Evolutionary conservation across 2,797 vertebrate species (phyloP), one percentile per base, ranked within the genome.

Genomic region (Sebastes iracundus): DNA sequence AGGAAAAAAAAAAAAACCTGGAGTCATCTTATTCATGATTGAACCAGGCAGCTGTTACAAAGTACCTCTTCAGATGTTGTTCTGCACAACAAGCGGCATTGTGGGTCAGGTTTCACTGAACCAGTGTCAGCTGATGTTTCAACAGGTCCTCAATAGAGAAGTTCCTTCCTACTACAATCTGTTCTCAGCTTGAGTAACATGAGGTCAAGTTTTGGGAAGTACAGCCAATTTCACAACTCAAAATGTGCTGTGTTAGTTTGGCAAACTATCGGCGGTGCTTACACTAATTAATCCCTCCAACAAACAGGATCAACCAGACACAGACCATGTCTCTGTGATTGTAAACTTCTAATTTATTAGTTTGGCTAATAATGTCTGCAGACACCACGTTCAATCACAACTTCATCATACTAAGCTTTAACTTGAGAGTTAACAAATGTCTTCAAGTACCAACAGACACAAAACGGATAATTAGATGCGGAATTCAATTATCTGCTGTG

Each of bases 51-150:
- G 80, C 82, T 88, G 80, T 77, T 58, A 32, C 28, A 63, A 38
- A 71, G 49, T 59, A 59, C 62, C 83, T 80, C 65, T 77, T 80
- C 71, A 75, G 67, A 88, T 72, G 75, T 78, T 72, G 75, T 78
- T 74, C 70, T 72, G 58, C 33, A 55, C 58, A 62, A 42, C 71
- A 53, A 42, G 77, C 25, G 18, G 69, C 53, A 38, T 78, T 75
- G 71, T 66, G 42, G 71, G 2, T 90, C 83, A n/a, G 22, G 75
- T 92, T 90, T 87, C 85, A 87, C 69, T n/a, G 22, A 63, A 64
- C 49, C 11, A 25, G 4, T 35, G 80, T 90, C 77, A 83, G 67
- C 73, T 70, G 79, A 82, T 25, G 61, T 77, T 69, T 88, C 79
- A 87, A 76, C 58, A 69, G 42, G 28, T 87, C 77, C 74, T 2